Evolutionary conservation across 64 coral and sea anemone genomes (phyloP).

Genomic region (Porites lutea): DNA sequence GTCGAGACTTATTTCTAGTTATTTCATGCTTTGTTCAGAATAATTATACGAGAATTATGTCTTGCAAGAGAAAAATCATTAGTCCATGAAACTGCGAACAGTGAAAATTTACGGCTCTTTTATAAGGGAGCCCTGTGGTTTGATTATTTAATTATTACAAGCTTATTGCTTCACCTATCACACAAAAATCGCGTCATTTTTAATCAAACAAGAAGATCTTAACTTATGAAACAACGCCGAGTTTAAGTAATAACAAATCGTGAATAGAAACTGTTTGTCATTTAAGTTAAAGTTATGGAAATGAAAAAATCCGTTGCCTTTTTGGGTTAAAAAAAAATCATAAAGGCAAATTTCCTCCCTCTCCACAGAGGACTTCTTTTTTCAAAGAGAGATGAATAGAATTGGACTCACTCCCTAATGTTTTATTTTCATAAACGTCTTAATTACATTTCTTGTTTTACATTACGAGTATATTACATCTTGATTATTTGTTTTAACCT

Average conservation of each 20-base stretch:
- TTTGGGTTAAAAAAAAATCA: not conserved
- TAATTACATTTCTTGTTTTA: constrained; percentile 7
- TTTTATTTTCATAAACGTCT: constrained; percentile 34
- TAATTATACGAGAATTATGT: too few relatives aligned
- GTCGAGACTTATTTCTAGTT: too few relatives aligned
- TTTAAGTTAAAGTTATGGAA: not conserved
- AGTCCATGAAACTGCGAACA: too few relatives aligned
- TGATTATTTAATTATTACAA: not conserved
- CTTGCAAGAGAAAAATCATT: too few relatives aligned
- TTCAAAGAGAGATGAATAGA: constrained; percentile 6
- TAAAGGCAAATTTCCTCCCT: constrained; percentile 29
- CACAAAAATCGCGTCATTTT: not conserved
- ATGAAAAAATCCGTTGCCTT: not conserved
- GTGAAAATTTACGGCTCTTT: not conserved
- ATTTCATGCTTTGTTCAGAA: not conserved
- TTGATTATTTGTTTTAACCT: not conserved
- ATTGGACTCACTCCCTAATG: not conserved
- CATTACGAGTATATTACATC: not conserved
- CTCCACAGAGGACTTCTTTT: not conserved
- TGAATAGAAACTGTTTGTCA: not conserved
- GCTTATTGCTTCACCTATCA: not conserved
- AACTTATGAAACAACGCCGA: constrained; percentile 15
- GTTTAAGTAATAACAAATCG: constrained; percentile 42
- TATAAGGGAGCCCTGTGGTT: not conserved
- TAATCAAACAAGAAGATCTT: constrained; percentile 40